Evolutionary conservation across 2,113 vertebrate species (phyloP).

Genomic region (Lanius collurio): DNA sequence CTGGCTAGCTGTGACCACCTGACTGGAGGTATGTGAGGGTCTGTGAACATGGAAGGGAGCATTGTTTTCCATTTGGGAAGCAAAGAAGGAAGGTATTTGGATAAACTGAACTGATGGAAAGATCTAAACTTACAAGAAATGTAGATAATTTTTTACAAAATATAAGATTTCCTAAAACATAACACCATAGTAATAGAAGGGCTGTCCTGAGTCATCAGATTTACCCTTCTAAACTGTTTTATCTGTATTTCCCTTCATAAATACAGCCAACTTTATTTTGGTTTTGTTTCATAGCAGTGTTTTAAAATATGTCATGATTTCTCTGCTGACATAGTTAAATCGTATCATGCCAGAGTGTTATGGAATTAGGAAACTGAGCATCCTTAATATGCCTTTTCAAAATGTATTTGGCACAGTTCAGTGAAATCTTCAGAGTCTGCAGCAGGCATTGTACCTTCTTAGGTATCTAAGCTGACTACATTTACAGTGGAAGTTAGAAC

Average conservation of each 20-base stretch:
- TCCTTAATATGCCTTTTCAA: neutral
- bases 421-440: neutral
- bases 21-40: conserved; percentile 83
- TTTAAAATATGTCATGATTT: neutral
- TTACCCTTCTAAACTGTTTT: neutral
- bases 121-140: neutral
- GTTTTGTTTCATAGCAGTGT: neutral
- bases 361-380: neutral
- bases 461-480: neutral
- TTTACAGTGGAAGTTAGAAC: neutral
- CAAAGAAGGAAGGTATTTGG: neutral
- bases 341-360: neutral
- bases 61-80: neutral
- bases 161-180: neutral
- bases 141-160: neutral
- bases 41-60: neutral
- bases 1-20: conserved; percentile 78
- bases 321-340: neutral
- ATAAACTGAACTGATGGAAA: neutral
- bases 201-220: neutral
- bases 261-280: neutral
- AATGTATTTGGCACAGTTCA: neutral
- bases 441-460: neutral
- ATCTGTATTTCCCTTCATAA: neutral
- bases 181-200: neutral